Conservation (phyloP, 2,113 vertebrate genomes). For the Sorex araneus region DNA sequence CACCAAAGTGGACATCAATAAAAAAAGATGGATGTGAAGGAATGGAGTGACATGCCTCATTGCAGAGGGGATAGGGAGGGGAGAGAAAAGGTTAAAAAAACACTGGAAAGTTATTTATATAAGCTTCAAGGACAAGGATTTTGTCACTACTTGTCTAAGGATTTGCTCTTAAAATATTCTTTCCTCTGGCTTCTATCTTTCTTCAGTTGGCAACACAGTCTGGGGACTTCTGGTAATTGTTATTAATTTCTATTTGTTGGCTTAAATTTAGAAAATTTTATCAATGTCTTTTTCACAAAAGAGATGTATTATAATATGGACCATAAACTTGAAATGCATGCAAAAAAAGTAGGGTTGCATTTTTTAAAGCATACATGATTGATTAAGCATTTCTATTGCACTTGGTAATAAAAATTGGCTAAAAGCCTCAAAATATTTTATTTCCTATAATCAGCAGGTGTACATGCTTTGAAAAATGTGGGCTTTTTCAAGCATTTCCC, state of each 20-base stretch:
- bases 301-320: background rate
- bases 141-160: conserved; percentile 92
- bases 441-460: background rate
- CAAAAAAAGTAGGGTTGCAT: conserved; percentile 22
- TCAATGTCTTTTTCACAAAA: conserved; percentile 54
- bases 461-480: background rate
- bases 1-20: conserved; percentile 93
- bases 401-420: background rate
- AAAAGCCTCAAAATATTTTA: background rate
- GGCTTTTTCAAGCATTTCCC: background rate
- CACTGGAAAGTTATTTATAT: conserved; percentile 96
- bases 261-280: conserved; percentile 59
- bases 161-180: conserved; percentile 91
- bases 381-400: background rate
- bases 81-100: conserved; percentile 95
- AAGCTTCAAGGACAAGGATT: conserved; percentile 93
- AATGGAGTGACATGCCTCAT: conserved; percentile 91
- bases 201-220: conserved; percentile 85
- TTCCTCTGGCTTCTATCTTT: conserved; percentile 88
- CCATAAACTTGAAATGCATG: conserved; percentile 13
- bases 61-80: conserved; percentile 86
- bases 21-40: conserved; percentile 93
- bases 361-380: background rate
- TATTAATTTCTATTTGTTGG: conserved; percentile 49
- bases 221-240: conserved; percentile 55